Conservation (phyloP, 2,888 invertebrate genomes). For the Zygaena filipendulae region DNA sequence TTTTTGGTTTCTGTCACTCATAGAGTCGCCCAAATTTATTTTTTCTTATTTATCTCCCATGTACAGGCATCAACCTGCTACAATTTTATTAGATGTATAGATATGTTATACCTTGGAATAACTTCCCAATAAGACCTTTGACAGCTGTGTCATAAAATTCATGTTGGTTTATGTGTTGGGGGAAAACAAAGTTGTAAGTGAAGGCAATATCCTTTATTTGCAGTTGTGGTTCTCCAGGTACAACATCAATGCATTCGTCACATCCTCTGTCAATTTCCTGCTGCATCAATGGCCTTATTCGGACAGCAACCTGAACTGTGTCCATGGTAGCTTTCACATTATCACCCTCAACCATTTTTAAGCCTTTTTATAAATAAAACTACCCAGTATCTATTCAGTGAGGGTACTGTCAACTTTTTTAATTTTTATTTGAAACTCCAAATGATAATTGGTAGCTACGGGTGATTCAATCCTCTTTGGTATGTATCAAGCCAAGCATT, state of each 20-base stretch:
- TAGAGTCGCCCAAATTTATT: too few relatives aligned
- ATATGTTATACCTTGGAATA: slow-evolving; percentile 85
- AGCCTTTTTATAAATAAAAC: too few relatives aligned
- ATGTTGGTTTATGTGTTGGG: slow-evolving; percentile 74
- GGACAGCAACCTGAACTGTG: slow-evolving; percentile 81
- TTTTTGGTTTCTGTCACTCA: too few relatives aligned
- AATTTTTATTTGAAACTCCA: too few relatives aligned
- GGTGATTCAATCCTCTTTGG: too few relatives aligned
- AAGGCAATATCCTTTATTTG: slow-evolving; percentile 78
- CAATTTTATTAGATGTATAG: too few relatives aligned
- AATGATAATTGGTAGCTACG: too few relatives aligned
- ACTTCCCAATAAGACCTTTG: slow-evolving; percentile 73
- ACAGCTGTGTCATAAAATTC: slow-evolving; percentile 80
- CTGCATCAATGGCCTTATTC: slow-evolving; percentile 82
- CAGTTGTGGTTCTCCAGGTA: slow-evolving; percentile 75
- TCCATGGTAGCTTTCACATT: slow-evolving; percentile 40
- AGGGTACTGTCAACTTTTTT: too few relatives aligned
- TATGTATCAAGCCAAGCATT: too few relatives aligned
- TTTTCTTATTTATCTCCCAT: too few relatives aligned
- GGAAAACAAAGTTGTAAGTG: slow-evolving; percentile 87
- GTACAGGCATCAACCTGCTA: too few relatives aligned
- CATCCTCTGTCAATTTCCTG: slow-evolving; percentile 81
- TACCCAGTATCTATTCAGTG: too few relatives aligned
- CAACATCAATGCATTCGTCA: slow-evolving; percentile 75
- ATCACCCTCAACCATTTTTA: slow-evolving; percentile 49